These are phyloP conservation scores for Drosophila baimaii DNA, from an alignment of 1,140 invertebrate species.

Conservation along the genomic window DNA sequence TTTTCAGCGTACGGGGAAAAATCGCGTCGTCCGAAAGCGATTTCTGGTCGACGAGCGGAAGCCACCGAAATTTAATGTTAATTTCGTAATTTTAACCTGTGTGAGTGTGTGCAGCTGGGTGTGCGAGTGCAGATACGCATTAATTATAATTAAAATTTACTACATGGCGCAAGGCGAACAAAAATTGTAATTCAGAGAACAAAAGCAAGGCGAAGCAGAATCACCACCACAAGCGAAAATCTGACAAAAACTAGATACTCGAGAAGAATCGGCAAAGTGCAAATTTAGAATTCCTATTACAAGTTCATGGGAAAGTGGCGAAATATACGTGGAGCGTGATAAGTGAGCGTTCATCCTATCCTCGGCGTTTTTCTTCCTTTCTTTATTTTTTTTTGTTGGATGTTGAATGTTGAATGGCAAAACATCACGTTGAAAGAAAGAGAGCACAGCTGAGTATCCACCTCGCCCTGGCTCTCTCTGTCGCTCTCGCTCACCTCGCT, in stretches of 20 bases:
- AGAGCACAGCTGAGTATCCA: constrained; percentile 31
- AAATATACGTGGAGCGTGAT: constrained; percentile 66
- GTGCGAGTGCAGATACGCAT: constrained; percentile 46
- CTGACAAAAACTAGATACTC: constrained; percentile 57
- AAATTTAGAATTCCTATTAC: constrained; percentile 78
- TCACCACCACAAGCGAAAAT: constrained; percentile 52
- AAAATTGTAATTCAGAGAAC: constrained; percentile 55
- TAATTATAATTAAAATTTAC: constrained; percentile 78
- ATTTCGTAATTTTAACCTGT: constrained; percentile 20
- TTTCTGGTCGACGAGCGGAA: not conserved
- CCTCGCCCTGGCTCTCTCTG: constrained; percentile 27
- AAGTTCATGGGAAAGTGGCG: constrained; percentile 77
- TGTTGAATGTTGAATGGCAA: constrained; percentile 54
- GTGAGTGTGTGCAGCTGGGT: constrained; percentile 28
- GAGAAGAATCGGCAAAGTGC: constrained; percentile 56
- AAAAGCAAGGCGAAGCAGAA: constrained; percentile 38
- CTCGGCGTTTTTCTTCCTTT: constrained; percentile 6
- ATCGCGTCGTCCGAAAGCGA: constrained; percentile 6
- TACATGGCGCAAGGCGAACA: constrained; percentile 56
- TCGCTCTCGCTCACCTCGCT: constrained; percentile 1
- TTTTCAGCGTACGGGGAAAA: constrained; percentile 21
- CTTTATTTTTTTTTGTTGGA: constrained; percentile 34
- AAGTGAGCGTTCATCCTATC: constrained; percentile 52
- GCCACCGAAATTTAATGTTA: constrained; percentile 7
- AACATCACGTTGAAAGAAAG: constrained; percentile 55